Conservation (phyloP, 1,140 invertebrate species). For the Teleopsis dalmanni region DNA sequence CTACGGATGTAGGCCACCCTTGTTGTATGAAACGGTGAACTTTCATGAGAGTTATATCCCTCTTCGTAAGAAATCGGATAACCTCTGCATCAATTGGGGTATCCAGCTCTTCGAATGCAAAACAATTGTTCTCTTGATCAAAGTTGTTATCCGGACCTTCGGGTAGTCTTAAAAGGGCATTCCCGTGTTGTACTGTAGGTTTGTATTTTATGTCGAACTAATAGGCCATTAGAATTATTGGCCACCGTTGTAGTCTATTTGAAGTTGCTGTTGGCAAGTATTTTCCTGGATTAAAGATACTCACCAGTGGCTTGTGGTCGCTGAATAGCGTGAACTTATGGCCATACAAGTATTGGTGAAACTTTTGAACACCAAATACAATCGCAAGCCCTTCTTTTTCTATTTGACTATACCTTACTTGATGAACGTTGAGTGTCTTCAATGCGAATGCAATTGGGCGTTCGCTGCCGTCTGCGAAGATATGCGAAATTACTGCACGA, state of each 20-base stretch:
- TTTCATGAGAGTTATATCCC: not conserved
- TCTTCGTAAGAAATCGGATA: not conserved
- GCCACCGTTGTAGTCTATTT: slow-evolving; percentile 29
- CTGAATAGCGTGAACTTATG: slow-evolving; percentile 40
- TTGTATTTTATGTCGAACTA: slow-evolving; percentile 20
- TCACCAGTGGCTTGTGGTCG: slow-evolving; percentile 46
- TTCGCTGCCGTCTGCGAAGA: no score
- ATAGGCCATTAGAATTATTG: slow-evolving; percentile 22
- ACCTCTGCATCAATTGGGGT: not conserved
- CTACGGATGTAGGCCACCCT: not conserved
- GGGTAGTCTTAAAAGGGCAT: slow-evolving; percentile 21
- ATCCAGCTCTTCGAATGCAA: not conserved
- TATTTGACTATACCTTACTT: no score
- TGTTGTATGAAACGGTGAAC: not conserved
- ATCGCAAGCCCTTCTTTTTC: no score
- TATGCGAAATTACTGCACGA: no score
- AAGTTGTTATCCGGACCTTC: not conserved
- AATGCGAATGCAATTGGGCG: no score
- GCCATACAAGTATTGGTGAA: no score
- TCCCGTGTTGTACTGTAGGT: slow-evolving; percentile 13
- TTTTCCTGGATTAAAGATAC: slow-evolving; percentile 28
- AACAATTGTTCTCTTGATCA: not conserved
- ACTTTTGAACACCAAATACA: no score
- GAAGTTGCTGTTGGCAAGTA: slow-evolving; percentile 18
- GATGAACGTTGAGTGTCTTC: no score